Evolutionary conservation across 2,797 vertebrate genomes (phyloP).

Genomic region (Bryconaethiops microstoma): DNA sequence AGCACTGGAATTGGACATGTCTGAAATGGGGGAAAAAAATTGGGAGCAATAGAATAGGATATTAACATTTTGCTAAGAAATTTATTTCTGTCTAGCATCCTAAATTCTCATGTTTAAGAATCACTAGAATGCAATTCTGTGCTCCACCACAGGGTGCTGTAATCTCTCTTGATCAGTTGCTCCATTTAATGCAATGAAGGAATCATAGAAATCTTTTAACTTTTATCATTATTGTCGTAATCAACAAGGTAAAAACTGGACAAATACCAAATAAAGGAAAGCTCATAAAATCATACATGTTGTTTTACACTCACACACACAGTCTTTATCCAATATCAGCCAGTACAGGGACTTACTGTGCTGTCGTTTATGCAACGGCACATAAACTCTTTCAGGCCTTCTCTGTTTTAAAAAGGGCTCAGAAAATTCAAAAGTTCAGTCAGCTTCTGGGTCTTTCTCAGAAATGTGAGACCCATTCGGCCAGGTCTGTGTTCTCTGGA

Average conservation of each 20-base stretch:
- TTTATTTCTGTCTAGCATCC: no score
- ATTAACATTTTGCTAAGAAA: no score
- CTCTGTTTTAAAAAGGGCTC: neutral
- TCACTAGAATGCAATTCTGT: no score
- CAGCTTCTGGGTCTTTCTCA: neutral
- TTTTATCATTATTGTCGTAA: neutral
- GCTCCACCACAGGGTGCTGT: neutral
- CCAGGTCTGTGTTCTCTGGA: neutral
- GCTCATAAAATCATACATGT: neutral
- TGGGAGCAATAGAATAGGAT: no score
- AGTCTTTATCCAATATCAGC: neutral
- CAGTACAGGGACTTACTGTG: neutral
- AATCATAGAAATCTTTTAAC: no score
- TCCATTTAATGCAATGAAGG: no score
- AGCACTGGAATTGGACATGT: no score
- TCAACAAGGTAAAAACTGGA: neutral
- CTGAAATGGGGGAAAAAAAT: no score
- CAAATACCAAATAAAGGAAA: neutral
- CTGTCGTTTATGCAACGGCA: neutral
- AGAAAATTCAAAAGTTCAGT: slow-evolving; percentile 2
- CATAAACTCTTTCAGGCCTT: neutral
- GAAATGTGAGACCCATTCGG: neutral
- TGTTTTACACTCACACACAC: neutral
- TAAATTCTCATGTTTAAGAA: no score
- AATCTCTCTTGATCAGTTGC: no score